Conservation (phyloP, 2,888 invertebrate genomes). For the Incurvaria masculella region DNA sequence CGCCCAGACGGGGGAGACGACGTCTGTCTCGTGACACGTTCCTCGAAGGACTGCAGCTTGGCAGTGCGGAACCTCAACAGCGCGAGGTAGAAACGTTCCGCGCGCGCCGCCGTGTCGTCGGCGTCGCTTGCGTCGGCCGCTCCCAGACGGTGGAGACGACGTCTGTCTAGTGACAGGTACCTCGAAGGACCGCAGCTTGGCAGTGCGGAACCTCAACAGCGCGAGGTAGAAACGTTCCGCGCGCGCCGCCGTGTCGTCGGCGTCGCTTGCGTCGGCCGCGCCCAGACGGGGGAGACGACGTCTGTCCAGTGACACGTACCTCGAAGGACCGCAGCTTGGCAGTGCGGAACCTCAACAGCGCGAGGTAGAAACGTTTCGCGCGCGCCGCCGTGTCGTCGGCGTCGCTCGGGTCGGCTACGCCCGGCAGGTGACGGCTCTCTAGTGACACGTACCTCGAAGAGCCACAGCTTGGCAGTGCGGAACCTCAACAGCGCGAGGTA, state of each 20-base stretch:
- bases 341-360: slow-evolving; percentile 82
- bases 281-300: slow-evolving; percentile 86
- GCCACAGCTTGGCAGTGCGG: slow-evolving; percentile 92
- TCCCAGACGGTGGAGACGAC: no score
- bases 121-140: slow-evolving; percentile 76
- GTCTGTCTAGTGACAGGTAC: no score
- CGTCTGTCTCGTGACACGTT: no score
- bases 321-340: slow-evolving; percentile 84
- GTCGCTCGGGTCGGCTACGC: slow-evolving; percentile 70
- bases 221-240: slow-evolving; percentile 88
- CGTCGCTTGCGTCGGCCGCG: slow-evolving; percentile 68
- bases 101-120: slow-evolving; percentile 75
- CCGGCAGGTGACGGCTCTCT: slow-evolving; percentile 89
- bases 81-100: slow-evolving; percentile 86
- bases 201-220: slow-evolving; percentile 81
- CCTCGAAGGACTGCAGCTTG: slow-evolving; percentile 83
- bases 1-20: slow-evolving; percentile 83
- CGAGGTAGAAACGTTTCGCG: slow-evolving; percentile 85
- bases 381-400: slow-evolving; percentile 77
- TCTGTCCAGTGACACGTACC: no score
- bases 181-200: slow-evolving; percentile 83
- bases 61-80: slow-evolving; percentile 84
- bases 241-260: slow-evolving; percentile 75
- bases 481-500: slow-evolving; percentile 87
- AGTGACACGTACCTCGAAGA: slow-evolving; percentile 88